A percentile compares a stretch with the other conserved stretches of the same genome.
Conservation (phyloP, 1,140 invertebrate genomes). For the Chironomus tepperi region DNA sequence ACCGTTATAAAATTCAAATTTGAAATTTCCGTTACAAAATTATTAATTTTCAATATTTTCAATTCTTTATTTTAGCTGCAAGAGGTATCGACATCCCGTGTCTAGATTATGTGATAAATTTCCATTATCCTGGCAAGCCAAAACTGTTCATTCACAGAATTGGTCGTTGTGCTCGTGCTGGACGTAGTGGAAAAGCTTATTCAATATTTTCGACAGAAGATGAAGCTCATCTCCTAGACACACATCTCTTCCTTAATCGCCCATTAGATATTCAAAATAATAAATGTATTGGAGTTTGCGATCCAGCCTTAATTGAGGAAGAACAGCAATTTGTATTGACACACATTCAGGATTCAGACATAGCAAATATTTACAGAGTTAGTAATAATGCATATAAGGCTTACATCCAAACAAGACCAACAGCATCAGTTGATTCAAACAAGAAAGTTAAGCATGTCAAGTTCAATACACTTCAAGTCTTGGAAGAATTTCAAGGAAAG, state of each 20-base stretch:
- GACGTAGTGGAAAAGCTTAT: slow-evolving; percentile 78
- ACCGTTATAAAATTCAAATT: no score
- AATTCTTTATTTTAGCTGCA: slow-evolving; percentile 52
- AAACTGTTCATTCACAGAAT: slow-evolving; percentile 98
- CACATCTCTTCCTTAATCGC: slow-evolving; percentile 87
- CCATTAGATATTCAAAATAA: slow-evolving; percentile 53
- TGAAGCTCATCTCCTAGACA: slow-evolving; percentile 81
- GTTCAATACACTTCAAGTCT: slow-evolving; percentile 32
- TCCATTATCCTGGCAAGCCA: slow-evolving; percentile 91
- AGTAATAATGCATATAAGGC: slow-evolving; percentile 84
- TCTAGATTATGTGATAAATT: slow-evolving; percentile 95
- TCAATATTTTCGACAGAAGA: slow-evolving; percentile 86
- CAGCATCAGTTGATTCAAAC: slow-evolving; percentile 81
- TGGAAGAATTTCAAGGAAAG: slow-evolving; percentile 34
- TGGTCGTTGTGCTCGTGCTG: slow-evolving; percentile 93
- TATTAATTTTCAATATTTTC: not conserved
- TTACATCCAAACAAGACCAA: slow-evolving; percentile 76
- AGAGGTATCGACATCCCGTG: slow-evolving; percentile 95
- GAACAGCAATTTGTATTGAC: slow-evolving; percentile 67
- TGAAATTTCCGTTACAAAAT: not conserved
- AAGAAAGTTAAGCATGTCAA: slow-evolving; percentile 58
- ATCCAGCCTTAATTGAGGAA: slow-evolving; percentile 73
- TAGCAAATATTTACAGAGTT: slow-evolving; percentile 69
- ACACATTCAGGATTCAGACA: slow-evolving; percentile 66
- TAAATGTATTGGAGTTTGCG: slow-evolving; percentile 54